These are phyloP conservation scores for Phyllotreta striolata DNA, from an alignment of 2,888 invertebrate genomes.

Conservation along the genomic window DNA sequence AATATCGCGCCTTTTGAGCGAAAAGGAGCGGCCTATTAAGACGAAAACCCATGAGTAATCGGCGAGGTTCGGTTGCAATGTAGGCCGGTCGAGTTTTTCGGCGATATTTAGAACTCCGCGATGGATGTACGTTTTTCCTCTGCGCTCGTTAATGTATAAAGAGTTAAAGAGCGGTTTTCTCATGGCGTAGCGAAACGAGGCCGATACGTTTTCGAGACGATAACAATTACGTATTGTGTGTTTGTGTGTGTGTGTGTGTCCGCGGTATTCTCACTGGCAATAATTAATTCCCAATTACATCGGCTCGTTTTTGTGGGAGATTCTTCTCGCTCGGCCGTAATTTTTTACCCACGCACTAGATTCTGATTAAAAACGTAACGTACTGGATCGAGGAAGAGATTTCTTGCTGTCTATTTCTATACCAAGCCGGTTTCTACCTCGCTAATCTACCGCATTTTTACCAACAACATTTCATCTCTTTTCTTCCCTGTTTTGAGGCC, in stretches of 20 bases:
- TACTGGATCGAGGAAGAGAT: conserved; percentile 1
- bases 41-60: conserved; percentile 13
- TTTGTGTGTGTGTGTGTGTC: neutral
- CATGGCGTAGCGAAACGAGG: conserved; percentile 25
- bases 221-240: conserved; percentile 38
- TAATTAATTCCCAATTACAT: conserved; percentile 32
- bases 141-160: neutral
- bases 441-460: too few relatives aligned
- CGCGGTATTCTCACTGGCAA: conserved; percentile 28
- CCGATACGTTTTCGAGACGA: conserved; percentile 31
- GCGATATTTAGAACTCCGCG: too few relatives aligned
- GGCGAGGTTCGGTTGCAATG: conserved; percentile 9
- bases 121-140: too few relatives aligned
- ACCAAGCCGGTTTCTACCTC: too few relatives aligned
- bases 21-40: conserved; percentile 20
- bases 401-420: conserved; percentile 1
- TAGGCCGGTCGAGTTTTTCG: conserved; percentile 13
- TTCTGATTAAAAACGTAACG: conserved; percentile 14
- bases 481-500: too few relatives aligned
- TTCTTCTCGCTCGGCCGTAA: conserved; percentile 20
- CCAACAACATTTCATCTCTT: too few relatives aligned
- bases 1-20: neutral
- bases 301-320: conserved; percentile 30
- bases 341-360: conserved; percentile 39
- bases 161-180: conserved; percentile 9